Percentiles rank a stretch among this genome's conserved stretches.
Conservation (phyloP, 2,888 invertebrate genomes). For the Microctonus brassicae region DNA sequence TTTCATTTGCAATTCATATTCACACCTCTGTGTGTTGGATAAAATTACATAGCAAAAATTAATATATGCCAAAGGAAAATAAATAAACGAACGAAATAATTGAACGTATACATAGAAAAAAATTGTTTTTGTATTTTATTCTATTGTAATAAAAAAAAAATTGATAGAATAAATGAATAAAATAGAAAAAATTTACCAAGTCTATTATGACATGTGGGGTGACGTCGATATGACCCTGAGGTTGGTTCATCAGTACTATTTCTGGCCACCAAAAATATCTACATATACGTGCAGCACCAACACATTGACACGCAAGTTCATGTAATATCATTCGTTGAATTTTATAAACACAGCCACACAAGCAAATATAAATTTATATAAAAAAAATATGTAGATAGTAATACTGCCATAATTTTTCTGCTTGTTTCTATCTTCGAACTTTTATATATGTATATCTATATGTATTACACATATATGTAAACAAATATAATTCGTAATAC, state of each 20-base stretch:
- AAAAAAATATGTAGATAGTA: background rate
- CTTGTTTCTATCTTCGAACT: constrained; percentile 2
- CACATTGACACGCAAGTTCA: background rate
- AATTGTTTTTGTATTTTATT: no score
- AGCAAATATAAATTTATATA: background rate
- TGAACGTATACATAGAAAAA: no score
- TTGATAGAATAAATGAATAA: background rate
- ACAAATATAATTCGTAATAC: background rate
- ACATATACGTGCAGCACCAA: background rate
- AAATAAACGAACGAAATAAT: no score
- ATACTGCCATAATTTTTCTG: background rate
- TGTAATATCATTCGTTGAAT: background rate
- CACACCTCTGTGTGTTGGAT: no score
- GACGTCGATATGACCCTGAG: constrained; percentile 53
- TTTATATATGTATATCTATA: no score
- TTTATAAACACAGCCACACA: background rate
- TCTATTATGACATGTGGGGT: constrained; percentile 32
- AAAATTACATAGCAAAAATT: no score
- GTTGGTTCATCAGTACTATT: constrained; percentile 47
- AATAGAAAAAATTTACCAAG: constrained; percentile 10
- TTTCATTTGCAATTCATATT: no score
- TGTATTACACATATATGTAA: no score
- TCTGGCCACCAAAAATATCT: constrained; percentile 42
- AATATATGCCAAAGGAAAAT: no score
- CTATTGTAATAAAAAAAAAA: no score